Conservation (phyloP, 2,113 vertebrate genomes). For the Clarias batrachus region DNA sequence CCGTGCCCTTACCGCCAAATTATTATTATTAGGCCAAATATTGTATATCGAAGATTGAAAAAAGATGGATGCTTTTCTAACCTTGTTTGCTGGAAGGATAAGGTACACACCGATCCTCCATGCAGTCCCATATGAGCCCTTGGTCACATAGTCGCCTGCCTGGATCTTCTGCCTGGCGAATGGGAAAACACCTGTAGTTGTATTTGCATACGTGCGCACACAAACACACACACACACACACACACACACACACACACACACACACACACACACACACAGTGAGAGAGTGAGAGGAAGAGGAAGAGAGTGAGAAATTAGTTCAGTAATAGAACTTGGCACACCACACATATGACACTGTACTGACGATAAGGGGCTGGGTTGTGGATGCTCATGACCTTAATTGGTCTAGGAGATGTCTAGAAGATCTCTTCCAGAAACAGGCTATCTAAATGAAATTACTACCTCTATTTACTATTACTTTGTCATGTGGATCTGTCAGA, state of each 20-base stretch:
- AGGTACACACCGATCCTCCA: slow-evolving; percentile 82
- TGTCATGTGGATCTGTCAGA: slow-evolving; percentile 6
- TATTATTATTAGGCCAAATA: background rate
- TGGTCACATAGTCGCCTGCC: slow-evolving; percentile 67
- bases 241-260: slow-evolving; percentile 19
- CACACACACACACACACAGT: slow-evolving; percentile 19
- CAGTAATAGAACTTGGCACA: background rate
- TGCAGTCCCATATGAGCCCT: slow-evolving; percentile 88
- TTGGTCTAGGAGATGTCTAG: slow-evolving; percentile 2
- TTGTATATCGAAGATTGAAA: background rate
- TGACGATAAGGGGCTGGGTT: background rate
- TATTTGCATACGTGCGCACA: background rate
- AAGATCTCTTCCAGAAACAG: slow-evolving; percentile 36
- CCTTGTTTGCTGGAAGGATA: slow-evolving; percentile 69
- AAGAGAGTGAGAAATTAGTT: background rate
- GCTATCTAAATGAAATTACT: background rate
- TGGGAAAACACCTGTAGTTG: slow-evolving; percentile 64
- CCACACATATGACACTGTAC: background rate
- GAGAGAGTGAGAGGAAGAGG: too few relatives aligned
- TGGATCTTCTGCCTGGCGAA: slow-evolving; percentile 59
- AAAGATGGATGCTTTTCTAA: slow-evolving; percentile 37
- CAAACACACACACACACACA: slow-evolving; percentile 6
- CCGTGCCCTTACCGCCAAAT: too few relatives aligned
- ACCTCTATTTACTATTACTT: slow-evolving; percentile 2
- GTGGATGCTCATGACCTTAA: slow-evolving; percentile 5